These are phyloP conservation scores for Silurus meridionalis DNA, from an alignment of 2,113 vertebrate genomes.

Conservation along the genomic window DNA sequence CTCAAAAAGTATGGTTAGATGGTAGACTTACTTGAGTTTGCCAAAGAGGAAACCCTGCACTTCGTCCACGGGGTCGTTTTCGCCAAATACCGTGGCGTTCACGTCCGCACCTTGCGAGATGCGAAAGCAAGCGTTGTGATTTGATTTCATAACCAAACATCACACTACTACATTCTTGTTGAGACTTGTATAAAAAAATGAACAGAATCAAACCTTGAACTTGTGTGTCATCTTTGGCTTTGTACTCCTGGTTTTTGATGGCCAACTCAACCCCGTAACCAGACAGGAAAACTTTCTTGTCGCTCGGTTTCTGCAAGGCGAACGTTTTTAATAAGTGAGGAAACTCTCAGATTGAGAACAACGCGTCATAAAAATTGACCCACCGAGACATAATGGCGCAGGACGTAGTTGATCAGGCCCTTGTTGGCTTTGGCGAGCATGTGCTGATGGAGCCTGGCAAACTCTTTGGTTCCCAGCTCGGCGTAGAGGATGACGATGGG, in stretches of 20 bases:
- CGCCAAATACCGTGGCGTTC: constrained; percentile 89
- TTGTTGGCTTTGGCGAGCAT: constrained; percentile 77
- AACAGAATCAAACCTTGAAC: constrained; percentile 84
- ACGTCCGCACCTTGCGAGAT: constrained; percentile 77
- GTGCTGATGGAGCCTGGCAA: constrained; percentile 80
- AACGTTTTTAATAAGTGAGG: background rate
- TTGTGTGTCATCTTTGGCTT: constrained; percentile 98
- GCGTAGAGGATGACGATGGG: constrained; percentile 90
- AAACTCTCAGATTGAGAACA: too few species aligned
- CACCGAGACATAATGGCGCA: constrained; percentile 87
- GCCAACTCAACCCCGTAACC: constrained; percentile 96
- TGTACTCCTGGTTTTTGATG: constrained; percentile 98
- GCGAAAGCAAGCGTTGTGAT: background rate
- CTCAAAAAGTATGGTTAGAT: background rate
- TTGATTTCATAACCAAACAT: background rate
- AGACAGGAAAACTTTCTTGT: constrained; percentile 86
- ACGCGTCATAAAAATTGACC: constrained; percentile 54
- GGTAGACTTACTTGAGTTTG: constrained; percentile 84
- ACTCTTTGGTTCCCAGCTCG: constrained; percentile 82
- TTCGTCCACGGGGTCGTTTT: constrained; percentile 93
- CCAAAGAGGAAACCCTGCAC: constrained; percentile 98
- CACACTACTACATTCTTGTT: too few species aligned
- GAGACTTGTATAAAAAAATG: background rate
- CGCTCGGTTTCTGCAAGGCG: constrained; percentile 77
- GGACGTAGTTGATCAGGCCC: constrained; percentile 83